These are phyloP conservation scores for Drosophila prosaltans DNA, from an alignment of 1,140 invertebrate species.

Conservation along the genomic window DNA sequence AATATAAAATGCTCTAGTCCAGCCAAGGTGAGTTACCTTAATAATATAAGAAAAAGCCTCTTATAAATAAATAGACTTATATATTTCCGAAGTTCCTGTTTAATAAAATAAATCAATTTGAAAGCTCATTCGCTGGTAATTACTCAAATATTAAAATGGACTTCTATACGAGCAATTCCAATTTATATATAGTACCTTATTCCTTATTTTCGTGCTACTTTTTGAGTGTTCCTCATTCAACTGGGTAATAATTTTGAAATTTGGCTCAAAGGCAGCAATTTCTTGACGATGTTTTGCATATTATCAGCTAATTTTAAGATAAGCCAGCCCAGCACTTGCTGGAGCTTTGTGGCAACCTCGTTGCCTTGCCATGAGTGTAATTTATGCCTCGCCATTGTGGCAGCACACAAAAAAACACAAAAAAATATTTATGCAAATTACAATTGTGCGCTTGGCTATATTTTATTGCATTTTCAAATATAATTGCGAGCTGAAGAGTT, in stretches of 20 bases:
- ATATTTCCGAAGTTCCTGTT: background rate
- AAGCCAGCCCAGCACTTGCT: conserved; percentile 37
- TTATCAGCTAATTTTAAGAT: conserved; percentile 79
- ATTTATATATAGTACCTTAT: background rate
- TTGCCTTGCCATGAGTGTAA: conserved; percentile 71
- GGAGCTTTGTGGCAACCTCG: conserved; percentile 40
- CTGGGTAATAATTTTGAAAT: conserved; percentile 76
- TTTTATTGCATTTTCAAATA: conserved; percentile 81
- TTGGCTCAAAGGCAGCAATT: conserved; percentile 71
- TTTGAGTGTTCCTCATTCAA: conserved; percentile 30
- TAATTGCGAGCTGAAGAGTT: conserved; percentile 70
- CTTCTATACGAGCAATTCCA: background rate
- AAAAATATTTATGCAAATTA: conserved; percentile 77
- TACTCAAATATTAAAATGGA: background rate
- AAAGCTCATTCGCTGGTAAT: background rate
- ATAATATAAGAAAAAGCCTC: too few species aligned
- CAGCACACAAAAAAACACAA: conserved; percentile 45
- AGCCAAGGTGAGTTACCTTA: too few species aligned
- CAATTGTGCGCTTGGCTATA: conserved; percentile 49
- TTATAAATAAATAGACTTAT: too few species aligned
- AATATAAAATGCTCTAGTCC: too few species aligned
- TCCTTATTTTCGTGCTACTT: conserved; percentile 27
- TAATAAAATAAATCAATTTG: conserved; percentile 1
- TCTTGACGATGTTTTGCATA: conserved; percentile 76
- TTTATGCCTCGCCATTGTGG: conserved; percentile 71